Evolutionary conservation across 1,140 invertebrate species (phyloP).

Genomic region (Drosophila lacteicornis): DNA sequence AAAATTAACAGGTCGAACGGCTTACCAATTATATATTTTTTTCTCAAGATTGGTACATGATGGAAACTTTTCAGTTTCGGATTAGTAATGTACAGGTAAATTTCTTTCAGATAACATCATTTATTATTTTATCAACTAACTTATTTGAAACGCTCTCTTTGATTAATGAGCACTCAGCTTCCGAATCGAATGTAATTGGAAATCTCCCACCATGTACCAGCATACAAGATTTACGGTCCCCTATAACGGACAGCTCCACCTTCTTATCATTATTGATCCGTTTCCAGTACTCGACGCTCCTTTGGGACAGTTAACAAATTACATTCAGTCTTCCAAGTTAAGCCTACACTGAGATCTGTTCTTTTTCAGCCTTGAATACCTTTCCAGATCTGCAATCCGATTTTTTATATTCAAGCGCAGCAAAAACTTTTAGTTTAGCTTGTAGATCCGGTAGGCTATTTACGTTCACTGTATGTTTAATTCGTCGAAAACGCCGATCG

Average conservation of each 20-base stretch:
- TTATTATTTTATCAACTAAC: conserved; percentile 5
- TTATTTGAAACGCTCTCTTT: neutral
- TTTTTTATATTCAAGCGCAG: neutral
- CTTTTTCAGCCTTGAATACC: no score
- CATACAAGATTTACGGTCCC: neutral
- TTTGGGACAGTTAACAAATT: no score
- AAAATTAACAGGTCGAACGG: neutral
- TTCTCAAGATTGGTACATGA: no score
- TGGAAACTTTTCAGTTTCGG: no score
- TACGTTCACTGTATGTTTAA: conserved; percentile 2
- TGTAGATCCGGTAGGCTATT: neutral
- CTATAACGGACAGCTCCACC: neutral
- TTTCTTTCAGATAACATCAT: neutral
- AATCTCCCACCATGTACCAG: neutral
- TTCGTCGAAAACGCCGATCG: no score
- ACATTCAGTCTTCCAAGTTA: no score
- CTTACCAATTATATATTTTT: no score
- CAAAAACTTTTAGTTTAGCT: neutral
- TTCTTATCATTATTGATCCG: neutral
- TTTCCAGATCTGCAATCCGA: no score
- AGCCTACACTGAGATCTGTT: no score
- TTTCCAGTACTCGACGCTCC: no score
- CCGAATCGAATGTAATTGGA: neutral
- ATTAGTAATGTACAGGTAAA: no score
- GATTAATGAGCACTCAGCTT: neutral